Evolutionary conservation across 2,113 vertebrate species (phyloP).

Genomic region (Silurus glanis): DNA sequence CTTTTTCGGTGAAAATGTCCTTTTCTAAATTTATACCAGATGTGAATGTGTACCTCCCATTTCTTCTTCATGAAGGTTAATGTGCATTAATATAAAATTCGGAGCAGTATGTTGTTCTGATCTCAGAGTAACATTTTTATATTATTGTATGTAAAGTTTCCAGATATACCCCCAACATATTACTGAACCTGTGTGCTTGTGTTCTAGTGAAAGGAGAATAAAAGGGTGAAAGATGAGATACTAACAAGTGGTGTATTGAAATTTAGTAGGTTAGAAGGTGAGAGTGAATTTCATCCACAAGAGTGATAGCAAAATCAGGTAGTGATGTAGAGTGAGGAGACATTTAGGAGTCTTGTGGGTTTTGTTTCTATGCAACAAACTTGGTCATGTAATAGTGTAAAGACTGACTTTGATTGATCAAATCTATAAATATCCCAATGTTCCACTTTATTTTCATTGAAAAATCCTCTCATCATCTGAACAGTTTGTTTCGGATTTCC

Average conservation of each 20-base stretch:
- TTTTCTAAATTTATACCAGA: neutral
- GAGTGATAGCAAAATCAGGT: no score
- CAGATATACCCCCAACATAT: neutral
- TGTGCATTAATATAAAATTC: neutral
- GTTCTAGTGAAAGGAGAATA: neutral
- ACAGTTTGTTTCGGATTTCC: no score
- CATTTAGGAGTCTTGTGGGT: no score
- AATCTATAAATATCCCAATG: no score
- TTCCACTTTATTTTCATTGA: no score
- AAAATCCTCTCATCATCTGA: no score
- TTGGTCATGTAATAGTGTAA: no score
- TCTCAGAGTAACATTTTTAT: neutral
- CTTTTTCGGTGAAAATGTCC: neutral
- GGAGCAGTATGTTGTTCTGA: neutral
- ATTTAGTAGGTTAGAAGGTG: neutral
- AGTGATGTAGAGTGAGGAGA: no score
- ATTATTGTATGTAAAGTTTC: neutral
- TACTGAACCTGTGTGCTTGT: neutral
- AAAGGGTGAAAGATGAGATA: neutral
- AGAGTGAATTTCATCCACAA: neutral
- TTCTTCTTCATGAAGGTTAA: neutral
- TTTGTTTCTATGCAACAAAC: no score
- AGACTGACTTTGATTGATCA: no score
- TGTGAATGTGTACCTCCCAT: neutral
- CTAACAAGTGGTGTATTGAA: neutral